These are phyloP conservation scores for Thunnus albacares DNA, from an alignment of 2,797 vertebrate species.

Conservation along the genomic window DNA sequence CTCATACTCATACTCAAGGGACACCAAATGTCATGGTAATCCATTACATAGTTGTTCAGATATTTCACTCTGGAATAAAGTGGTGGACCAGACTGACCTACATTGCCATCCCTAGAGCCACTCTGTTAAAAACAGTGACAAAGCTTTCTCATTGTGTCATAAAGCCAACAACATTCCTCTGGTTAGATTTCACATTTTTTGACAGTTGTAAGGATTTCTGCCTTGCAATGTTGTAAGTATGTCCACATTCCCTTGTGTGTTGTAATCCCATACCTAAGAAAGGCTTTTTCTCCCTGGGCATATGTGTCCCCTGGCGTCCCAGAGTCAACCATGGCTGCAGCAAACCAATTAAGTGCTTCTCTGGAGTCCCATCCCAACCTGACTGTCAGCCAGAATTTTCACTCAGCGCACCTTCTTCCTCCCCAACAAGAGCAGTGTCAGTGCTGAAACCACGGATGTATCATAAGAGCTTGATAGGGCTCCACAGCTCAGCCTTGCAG, in stretches of 20 bases:
- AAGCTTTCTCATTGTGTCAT: conserved; percentile 9
- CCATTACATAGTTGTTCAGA: not conserved
- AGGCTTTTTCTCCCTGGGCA: conserved; percentile 41
- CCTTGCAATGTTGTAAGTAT: conserved; percentile 28
- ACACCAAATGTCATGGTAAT: not conserved
- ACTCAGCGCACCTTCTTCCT: conserved; percentile 34
- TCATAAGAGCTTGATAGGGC: too few species aligned
- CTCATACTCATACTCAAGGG: not conserved
- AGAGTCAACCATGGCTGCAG: conserved; percentile 48
- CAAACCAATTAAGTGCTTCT: conserved; percentile 63
- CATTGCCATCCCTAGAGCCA: not conserved
- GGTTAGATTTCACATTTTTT: conserved; percentile 18
- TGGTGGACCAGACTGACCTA: not conserved
- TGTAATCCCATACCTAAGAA: conserved; percentile 62
- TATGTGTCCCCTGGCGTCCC: conserved; percentile 48
- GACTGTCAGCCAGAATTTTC: conserved; percentile 51
- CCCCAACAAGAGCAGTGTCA: not conserved
- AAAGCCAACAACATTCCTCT: conserved; percentile 16
- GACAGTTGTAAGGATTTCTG: conserved; percentile 41
- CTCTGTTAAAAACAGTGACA: conserved; percentile 8
- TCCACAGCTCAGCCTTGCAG: too few species aligned
- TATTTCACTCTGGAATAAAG: not conserved
- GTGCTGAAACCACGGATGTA: too few species aligned
- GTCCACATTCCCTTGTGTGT: conserved; percentile 48
- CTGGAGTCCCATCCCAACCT: conserved; percentile 31